Percentiles rank a stretch among this genome's conserved stretches.
Conservation (phyloP, 2,888 invertebrate species). For the Xestia c-nigrum region DNA sequence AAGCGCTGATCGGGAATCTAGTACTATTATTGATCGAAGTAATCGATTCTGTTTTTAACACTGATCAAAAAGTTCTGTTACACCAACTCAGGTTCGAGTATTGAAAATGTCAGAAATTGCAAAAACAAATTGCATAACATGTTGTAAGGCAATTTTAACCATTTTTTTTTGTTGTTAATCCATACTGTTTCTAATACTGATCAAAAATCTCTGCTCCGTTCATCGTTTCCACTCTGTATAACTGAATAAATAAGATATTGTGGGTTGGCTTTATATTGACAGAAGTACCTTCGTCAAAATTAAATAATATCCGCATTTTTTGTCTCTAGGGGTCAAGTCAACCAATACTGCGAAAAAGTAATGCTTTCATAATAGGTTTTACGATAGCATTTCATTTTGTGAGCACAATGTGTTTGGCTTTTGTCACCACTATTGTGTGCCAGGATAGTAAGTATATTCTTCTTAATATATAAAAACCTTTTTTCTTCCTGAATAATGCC, state of each 20-base stretch:
- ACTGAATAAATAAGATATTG: not conserved
- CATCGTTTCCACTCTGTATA: not conserved
- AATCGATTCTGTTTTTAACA: no score
- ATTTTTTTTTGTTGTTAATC: no score
- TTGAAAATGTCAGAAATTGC: no score
- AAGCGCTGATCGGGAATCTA: no score
- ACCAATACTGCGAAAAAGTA: conserved; percentile 58
- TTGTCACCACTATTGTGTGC: conserved; percentile 60
- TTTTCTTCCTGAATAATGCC: no score
- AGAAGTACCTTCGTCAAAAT: not conserved
- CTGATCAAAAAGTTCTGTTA: no score
- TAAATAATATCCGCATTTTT: not conserved
- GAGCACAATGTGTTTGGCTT: conserved; percentile 56
- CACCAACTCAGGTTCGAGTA: no score
- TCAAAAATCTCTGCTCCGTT: no score
- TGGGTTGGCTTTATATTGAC: not conserved
- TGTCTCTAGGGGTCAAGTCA: conserved; percentile 32
- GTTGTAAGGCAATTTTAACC: no score
- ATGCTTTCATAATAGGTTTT: conserved; percentile 49
- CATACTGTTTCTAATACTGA: no score
- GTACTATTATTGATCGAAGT: no score
- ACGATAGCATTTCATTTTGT: conserved; percentile 61
- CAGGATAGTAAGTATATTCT: conserved; percentile 53
- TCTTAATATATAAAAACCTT: not conserved
- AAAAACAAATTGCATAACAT: no score